Evolutionary conservation across 1,140 invertebrate genomes (phyloP).

Genomic region (Galleria mellonella): DNA sequence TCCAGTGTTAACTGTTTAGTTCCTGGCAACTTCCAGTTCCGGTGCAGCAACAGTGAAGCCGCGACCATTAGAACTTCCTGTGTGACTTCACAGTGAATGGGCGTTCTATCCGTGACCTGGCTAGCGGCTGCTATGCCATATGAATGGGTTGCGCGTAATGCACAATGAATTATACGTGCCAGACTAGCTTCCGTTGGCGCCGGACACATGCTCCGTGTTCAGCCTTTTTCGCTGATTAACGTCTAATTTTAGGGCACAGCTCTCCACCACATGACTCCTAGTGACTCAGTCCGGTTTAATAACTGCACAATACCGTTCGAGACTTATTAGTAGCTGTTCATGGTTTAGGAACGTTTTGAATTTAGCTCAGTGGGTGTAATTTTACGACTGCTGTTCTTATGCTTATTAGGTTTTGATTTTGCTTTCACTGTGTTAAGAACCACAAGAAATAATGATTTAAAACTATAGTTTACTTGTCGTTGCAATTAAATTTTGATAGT

Average conservation of each 20-base stretch:
- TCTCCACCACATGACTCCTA: slow-evolving; percentile 50
- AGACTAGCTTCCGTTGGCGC: slow-evolving; percentile 63
- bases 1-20: slow-evolving; percentile 44
- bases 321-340: slow-evolving; percentile 32
- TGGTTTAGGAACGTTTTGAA: slow-evolving; percentile 24
- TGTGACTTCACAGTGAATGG: slow-evolving; percentile 39
- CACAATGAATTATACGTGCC: slow-evolving; percentile 63
- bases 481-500: no score
- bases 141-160: slow-evolving; percentile 57
- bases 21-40: slow-evolving; percentile 41
- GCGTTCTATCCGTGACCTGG: slow-evolving; percentile 38
- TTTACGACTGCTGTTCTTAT: slow-evolving; percentile 18
- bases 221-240: slow-evolving; percentile 69
- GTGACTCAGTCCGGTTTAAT: slow-evolving; percentile 54
- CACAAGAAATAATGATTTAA: neutral
- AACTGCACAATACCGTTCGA: slow-evolving; percentile 38
- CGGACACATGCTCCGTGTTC: slow-evolving; percentile 56
- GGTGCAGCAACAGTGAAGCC: slow-evolving; percentile 32
- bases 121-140: slow-evolving; percentile 34
- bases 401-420: neutral
- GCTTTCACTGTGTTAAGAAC: neutral
- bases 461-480: no score
- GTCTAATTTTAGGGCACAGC: slow-evolving; percentile 68
- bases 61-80: slow-evolving; percentile 61
- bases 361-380: slow-evolving; percentile 30